Conservation (phyloP, 1,140 invertebrate species). For the Bicyclus anynana region DNA sequence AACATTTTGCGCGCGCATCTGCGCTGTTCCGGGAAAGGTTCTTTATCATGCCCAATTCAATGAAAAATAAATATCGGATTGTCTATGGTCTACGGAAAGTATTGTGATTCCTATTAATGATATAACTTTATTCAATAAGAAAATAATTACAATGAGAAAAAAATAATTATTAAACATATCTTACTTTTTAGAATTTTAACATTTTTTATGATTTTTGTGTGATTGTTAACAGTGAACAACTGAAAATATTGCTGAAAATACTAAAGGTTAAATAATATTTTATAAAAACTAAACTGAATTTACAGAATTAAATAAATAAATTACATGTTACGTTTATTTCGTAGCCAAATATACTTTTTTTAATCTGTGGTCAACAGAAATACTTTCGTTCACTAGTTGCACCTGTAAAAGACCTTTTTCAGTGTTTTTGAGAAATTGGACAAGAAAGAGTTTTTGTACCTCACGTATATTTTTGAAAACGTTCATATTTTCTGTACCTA, state of each 20-base stretch:
- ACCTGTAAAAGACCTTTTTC: constrained; percentile 18
- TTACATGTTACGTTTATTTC: no score
- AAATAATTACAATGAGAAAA: no score
- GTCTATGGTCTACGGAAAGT: neutral
- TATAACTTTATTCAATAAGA: no score
- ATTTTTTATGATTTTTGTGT: no score
- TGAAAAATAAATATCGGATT: neutral
- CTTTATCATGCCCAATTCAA: constrained; percentile 25
- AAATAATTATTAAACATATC: no score
- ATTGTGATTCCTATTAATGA: no score
- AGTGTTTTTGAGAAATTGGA: constrained; percentile 9
- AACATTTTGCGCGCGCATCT: constrained; percentile 50
- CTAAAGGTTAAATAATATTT: no score
- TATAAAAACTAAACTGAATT: no score
- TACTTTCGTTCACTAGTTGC: neutral
- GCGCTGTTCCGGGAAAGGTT: constrained; percentile 19
- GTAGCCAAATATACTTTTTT: neutral
- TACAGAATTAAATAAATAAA: neutral
- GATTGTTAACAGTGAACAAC: no score
- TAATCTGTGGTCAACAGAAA: neutral
- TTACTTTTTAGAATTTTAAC: no score
- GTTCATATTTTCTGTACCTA: constrained; percentile 1
- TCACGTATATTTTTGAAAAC: neutral
- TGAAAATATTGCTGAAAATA: no score
- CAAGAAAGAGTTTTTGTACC: neutral